Base-by-base conservation (phyloP, 2,797 vertebrate genomes). In the Pithecia hirsuta region DNA sequence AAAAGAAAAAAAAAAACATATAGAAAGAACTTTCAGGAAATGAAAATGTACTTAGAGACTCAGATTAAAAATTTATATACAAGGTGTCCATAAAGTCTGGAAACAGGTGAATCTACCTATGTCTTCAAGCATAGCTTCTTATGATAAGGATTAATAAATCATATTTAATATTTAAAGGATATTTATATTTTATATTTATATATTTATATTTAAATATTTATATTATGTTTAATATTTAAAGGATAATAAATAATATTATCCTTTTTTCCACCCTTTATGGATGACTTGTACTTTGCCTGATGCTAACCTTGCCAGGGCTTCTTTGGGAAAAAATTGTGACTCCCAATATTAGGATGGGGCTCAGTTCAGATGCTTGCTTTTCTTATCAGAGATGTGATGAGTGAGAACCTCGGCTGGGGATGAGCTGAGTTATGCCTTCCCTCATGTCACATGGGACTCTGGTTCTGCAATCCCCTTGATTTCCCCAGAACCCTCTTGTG, bases 21-120 rank as follows among this genome's bases (percentile, higher is more conserved):
- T 3, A 86, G 50, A 39, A 79, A 95, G 67, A 57, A 28, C 57
- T 70, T 97, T 22, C 74, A 76, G 82, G 44, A 57, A 94, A 61
- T 61, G 59, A 28, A 61, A 55, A 52, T 41, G 61, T n/a, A 46
- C 64, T 46, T 74, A 50, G 64, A 79, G 75, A 74, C 36, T 44
- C 28, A 6, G 55, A 75, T 61, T 75, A 91, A 46, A 20, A 50
- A 89, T 26, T 44, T 48, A 17, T 67, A 46, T 44, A 4, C 14
- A 33, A n/a, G 19, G 22, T 86, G 20, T 55, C 50, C 26, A 13
- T 36, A 89, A 41, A 50, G 12, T 64, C 86, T 59, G 75, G 72
- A 75, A 72, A 50, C 33, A 86, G n/a, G 50, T 20, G 24, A 48
- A 26, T 80, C 41, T 48, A 7, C 36, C 22, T 78, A 4, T 81